Base-by-base conservation (phyloP, 2,113 vertebrate genomes). In the Bujurquina vittata region DNA sequence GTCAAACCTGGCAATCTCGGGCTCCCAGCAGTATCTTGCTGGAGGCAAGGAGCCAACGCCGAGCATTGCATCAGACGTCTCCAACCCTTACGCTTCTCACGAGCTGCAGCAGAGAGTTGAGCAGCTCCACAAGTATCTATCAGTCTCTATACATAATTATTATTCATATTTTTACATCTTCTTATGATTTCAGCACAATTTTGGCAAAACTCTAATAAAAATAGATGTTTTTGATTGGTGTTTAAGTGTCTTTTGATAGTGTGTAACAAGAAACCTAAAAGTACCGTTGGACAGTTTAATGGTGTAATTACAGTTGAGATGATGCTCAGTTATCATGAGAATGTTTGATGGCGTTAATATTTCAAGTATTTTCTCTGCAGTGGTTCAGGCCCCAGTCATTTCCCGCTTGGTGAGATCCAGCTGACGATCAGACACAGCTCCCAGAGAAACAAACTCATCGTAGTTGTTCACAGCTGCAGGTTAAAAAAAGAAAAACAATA, bases 21-120 rank as follows among this genome's bases (percentile, higher is more conserved):
- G 89, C 15, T 99, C 98, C 4, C 96, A 97, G 46, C 95, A 95
- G 85, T 94, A 96, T 84, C 87, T 96, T 14, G 95, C 95, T 0
- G 84, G 89, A 23, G 88, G 81, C 60, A 99, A 99, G 88, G 98
- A 99, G 80, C 95, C 97, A 4, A 99, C 98, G 1, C 98, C 97
- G 15, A 99, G 97, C 94, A 99, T 99, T 23, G 98, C 98, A 3
- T 99, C 98, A 0, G 98, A 99, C 89, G 95, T 99, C 75, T 99
- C 98, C 1, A 95, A 97, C 91, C 97, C 97, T 8, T 97, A 95
- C 0, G 96, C 98, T 77, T 95, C 96, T 0, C 97, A 98, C 94
- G 98, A 99, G 92, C 96, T 99, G n/a, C 97, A 97, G 75, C 96
- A 97, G 73, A 91, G 98, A 37, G 93, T 99, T 2, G 95, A 96